A percentile compares a stretch with the other conserved stretches of the same genome.
These are phyloP conservation scores for Limnodromus scolopaceus DNA, from an alignment of 2,797 vertebrate species.

Conservation along the genomic window DNA sequence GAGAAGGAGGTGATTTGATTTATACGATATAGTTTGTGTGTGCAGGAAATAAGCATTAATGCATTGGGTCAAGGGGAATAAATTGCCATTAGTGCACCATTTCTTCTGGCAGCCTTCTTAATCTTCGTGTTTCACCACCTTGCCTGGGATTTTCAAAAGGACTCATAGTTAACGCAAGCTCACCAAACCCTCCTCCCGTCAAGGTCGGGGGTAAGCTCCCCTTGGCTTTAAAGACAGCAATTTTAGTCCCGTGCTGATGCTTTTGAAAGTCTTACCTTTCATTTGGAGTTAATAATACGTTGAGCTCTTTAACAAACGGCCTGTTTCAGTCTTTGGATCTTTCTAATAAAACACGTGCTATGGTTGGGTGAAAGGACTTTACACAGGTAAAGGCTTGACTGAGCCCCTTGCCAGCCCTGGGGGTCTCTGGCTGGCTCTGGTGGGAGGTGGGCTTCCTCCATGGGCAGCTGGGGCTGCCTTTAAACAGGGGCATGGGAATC, in stretches of 20 bases:
- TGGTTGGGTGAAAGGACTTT: neutral
- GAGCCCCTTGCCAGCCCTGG: neutral
- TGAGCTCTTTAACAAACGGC: neutral
- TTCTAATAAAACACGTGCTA: neutral
- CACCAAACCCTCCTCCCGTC: neutral
- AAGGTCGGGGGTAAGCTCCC: constrained; percentile 10
- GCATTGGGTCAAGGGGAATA: neutral
- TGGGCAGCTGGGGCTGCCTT: neutral
- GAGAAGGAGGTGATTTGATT: constrained; percentile 14
- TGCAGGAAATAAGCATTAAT: constrained; percentile 40
- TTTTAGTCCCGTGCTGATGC: constrained; percentile 1
- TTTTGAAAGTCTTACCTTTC: constrained; percentile 35
- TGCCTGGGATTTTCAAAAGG: constrained; percentile 21
- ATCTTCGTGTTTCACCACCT: constrained; percentile 50
- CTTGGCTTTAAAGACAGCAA: neutral
- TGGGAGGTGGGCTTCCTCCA: neutral
- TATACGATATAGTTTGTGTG: neutral
- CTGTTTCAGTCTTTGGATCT: neutral
- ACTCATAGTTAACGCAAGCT: neutral
- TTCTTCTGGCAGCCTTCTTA: constrained; percentile 28
- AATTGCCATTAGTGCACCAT: neutral
- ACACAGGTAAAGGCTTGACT: neutral
- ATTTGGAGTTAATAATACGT: neutral
- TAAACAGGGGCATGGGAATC: neutral
- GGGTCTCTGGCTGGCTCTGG: neutral